phyloP scores from a whole-genome alignment of 2,797 vertebrate genomes.

The Champsocephalus gunnari region DNA sequence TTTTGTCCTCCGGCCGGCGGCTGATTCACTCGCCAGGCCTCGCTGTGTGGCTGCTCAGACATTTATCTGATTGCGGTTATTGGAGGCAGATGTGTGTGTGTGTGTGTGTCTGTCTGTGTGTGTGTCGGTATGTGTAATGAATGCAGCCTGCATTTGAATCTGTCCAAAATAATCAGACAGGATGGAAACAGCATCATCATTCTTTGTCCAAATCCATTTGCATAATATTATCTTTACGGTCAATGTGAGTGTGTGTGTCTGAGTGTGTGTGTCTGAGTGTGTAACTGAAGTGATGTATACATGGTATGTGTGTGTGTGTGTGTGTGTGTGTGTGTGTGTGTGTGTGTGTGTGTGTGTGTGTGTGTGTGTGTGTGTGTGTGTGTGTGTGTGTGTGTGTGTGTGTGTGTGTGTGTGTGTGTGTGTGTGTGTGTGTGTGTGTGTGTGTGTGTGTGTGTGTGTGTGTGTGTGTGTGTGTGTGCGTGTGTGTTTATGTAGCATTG shows the following conservation, averaged over 20 bases:
- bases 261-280: conserved; percentile 18
- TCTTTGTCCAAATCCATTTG: conserved; percentile 19
- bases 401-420: too few relatives aligned
- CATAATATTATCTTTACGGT: conserved; percentile 20
- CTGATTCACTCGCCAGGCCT: background rate
- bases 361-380: conserved; percentile 3
- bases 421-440: too few relatives aligned
- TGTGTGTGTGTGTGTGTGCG: conserved; percentile 22
- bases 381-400: too few relatives aligned
- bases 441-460: too few relatives aligned
- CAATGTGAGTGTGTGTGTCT: too few relatives aligned
- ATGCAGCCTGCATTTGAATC: background rate
- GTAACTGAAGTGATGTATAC: too few relatives aligned
- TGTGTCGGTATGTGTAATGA: background rate
- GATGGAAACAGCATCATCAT: conserved; percentile 18
- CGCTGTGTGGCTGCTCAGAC: background rate
- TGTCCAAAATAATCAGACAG: conserved; percentile 7
- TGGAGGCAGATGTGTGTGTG: conserved; percentile 6
- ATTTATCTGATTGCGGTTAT: conserved; percentile 5
- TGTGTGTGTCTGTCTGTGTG: background rate
- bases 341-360: conserved; percentile 7
- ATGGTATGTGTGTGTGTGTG: conserved; percentile 15
- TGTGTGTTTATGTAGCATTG: conserved; percentile 1
- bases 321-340: conserved; percentile 4
- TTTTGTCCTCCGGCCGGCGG: conserved; percentile 21